Percentiles rank a stretch among this genome's conserved stretches.
Conservation (phyloP, 1,140 invertebrate species). For the Grapholita molesta region DNA sequence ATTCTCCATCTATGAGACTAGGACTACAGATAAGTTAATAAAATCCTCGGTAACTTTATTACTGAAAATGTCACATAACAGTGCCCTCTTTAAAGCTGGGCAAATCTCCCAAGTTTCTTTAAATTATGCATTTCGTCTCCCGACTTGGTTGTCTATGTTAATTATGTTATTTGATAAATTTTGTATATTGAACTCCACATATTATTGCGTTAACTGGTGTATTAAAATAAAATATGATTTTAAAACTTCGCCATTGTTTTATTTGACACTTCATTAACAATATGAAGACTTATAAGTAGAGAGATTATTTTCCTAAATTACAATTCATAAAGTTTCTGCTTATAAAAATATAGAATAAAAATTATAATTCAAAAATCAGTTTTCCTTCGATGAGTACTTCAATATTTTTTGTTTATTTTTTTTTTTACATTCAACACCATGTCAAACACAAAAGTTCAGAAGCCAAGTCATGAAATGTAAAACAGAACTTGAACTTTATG, state of each 20-base stretch:
- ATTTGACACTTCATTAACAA: conserved; percentile 13
- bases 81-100: not conserved
- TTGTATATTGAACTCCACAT: conserved; percentile 62
- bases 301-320: not conserved
- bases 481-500: too few species aligned
- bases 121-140: conserved; percentile 35
- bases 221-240: conserved; percentile 66
- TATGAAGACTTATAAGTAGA: not conserved
- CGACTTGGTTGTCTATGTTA: conserved; percentile 47
- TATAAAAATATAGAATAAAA: too few species aligned
- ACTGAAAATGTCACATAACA: not conserved
- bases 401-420: too few species aligned
- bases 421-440: too few species aligned
- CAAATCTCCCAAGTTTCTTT: conserved; percentile 15
- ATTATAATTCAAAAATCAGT: too few species aligned
- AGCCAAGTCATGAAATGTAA: too few species aligned
- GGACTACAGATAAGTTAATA: too few species aligned
- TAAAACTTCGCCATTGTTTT: conserved; percentile 37
- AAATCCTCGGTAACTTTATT: not conserved
- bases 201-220: conserved; percentile 62
- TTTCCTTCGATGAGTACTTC: too few species aligned
- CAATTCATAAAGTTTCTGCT: too few species aligned
- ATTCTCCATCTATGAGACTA: too few species aligned
- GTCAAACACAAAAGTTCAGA: too few species aligned
- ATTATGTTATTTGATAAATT: conserved; percentile 59